A percentile compares a stretch with the other conserved stretches of the same genome.
Evolutionary conservation across 2,797 vertebrate genomes (phyloP).

Genomic region (Acanthopagrus latus): DNA sequence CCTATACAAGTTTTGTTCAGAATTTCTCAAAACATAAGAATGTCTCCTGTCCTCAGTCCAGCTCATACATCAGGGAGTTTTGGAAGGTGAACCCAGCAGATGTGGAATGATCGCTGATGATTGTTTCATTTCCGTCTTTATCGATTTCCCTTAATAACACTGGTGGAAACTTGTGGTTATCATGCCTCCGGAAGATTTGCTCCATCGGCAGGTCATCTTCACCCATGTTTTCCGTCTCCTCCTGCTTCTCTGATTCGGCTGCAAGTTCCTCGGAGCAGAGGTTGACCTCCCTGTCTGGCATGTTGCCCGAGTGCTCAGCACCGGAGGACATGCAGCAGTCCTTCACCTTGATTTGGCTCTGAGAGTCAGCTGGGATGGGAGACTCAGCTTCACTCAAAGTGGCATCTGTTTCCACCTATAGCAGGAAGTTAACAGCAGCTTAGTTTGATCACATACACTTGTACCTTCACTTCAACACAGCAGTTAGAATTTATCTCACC

Average conservation of each 20-base stretch:
- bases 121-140: conserved; percentile 79
- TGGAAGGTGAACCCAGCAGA: conserved; percentile 86
- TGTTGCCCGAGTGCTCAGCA: not conserved
- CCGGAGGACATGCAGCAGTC: not conserved
- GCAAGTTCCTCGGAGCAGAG: conserved; percentile 30
- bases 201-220: conserved; percentile 59
- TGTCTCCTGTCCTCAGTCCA: conserved; percentile 84
- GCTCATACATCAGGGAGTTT: conserved; percentile 88
- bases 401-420: conserved; percentile 51
- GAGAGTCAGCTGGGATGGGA: not conserved
- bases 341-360: not conserved
- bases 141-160: conserved; percentile 81
- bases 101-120: conserved; percentile 86
- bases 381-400: not conserved
- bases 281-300: not conserved
- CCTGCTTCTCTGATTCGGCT: conserved; percentile 11
- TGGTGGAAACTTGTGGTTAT: not conserved
- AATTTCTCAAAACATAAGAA: not conserved
- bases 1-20: not conserved
- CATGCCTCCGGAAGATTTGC: not conserved
- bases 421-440: not conserved
- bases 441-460: not conserved
- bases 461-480: not conserved
- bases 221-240: conserved; percentile 29
- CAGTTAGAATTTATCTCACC: conserved; percentile 47